Evolutionary conservation across 2,888 invertebrate species (phyloP).

Genomic region (Trachelus iudaicus): DNA sequence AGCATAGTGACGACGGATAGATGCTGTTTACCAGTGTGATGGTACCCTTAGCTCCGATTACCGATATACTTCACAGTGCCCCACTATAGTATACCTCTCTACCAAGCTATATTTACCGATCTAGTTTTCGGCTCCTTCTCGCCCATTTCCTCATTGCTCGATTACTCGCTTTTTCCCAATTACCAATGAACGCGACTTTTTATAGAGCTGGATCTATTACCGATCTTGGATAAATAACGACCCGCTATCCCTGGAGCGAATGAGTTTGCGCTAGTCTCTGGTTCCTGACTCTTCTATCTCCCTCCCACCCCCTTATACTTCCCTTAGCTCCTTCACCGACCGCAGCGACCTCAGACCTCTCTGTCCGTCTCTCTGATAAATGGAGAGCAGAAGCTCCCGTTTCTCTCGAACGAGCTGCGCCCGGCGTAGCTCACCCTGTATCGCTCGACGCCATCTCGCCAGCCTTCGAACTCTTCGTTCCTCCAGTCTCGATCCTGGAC

Average conservation of each 20-base stretch:
- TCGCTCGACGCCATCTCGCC: constrained; percentile 46
- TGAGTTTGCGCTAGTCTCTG: constrained; percentile 40
- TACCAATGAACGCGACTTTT: constrained; percentile 48
- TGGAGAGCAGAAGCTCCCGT: constrained; percentile 42
- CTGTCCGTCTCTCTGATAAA: constrained; percentile 49
- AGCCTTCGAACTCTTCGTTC: constrained; percentile 1
- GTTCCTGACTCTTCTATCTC: constrained; percentile 23
- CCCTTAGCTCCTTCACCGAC: constrained; percentile 13
- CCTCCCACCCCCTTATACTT: constrained; percentile 13
- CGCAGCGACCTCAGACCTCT: constrained; percentile 13
- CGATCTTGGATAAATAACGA: constrained; percentile 54
- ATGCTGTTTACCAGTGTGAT: not conserved
- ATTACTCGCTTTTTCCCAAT: constrained; percentile 49
- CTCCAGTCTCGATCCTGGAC: constrained; percentile 22
- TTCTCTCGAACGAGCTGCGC: constrained; percentile 38
- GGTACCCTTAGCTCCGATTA: not conserved
- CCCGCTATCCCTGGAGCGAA: constrained; percentile 46
- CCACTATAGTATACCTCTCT: not conserved
- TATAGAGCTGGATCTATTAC: constrained; percentile 53
- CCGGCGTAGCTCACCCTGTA: constrained; percentile 48
- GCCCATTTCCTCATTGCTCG: constrained; percentile 17
- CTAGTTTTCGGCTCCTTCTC: constrained; percentile 9
- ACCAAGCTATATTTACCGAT: not conserved
- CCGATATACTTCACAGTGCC: not conserved
- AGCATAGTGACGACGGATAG: not conserved